Conservation (phyloP, 1,140 invertebrate genomes). For the Anthonomus grandis region DNA sequence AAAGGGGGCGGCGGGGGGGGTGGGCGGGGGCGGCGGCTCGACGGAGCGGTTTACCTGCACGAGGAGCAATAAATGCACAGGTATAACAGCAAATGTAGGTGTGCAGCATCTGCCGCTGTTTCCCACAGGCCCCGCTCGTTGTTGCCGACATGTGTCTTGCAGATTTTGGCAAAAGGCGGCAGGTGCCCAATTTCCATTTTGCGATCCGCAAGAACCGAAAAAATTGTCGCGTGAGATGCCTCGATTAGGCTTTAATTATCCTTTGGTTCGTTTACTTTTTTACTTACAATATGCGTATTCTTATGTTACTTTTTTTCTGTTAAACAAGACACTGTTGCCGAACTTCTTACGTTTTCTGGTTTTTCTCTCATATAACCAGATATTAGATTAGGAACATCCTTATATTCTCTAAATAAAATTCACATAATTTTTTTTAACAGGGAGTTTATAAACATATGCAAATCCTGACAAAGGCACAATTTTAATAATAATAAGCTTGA, state of each 20-base stretch:
- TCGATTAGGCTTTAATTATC: constrained; percentile 29
- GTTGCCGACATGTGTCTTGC: constrained; percentile 28
- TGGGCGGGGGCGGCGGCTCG: no score
- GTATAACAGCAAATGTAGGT: constrained; percentile 23
- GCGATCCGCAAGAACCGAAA: constrained; percentile 17
- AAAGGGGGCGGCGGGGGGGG: constrained; percentile 20
- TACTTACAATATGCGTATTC: no score
- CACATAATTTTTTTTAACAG: no score
- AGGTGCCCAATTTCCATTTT: constrained; percentile 24
- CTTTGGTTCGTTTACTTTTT: constrained; percentile 7
- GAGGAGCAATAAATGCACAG: constrained; percentile 21
- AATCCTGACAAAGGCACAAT: no score
- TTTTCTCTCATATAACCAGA: no score
- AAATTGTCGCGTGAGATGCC: constrained; percentile 27
- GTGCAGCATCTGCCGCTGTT: constrained; percentile 28
- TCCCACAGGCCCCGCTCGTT: constrained; percentile 26
- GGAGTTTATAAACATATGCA: no score
- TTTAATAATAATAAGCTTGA: no score
- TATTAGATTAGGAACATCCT: no score
- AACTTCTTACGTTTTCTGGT: no score
- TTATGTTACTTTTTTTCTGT: background rate
- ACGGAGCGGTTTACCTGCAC: constrained; percentile 28
- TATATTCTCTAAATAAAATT: no score
- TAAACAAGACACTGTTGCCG: no score
- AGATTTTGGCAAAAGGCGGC: constrained; percentile 24